Percentiles rank a stretch among this genome's conserved stretches.
Conservation (phyloP, 2,888 invertebrate species). For the Silvanus unidentatus region DNA sequence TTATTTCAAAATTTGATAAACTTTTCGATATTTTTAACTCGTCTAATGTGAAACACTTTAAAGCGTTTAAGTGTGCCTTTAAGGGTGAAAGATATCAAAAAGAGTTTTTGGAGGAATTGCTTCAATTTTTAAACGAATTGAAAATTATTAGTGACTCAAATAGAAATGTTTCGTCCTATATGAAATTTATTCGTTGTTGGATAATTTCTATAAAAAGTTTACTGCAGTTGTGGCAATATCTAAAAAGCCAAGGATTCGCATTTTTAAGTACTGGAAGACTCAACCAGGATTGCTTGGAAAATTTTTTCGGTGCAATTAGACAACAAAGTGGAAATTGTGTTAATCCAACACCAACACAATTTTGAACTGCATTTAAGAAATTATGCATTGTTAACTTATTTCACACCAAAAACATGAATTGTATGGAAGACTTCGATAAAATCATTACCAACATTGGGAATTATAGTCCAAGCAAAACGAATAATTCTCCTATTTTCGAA, state of each 20-base stretch:
- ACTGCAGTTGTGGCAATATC: conserved; percentile 6
- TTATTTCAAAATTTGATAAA: conserved; percentile 13
- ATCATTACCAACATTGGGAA: background rate
- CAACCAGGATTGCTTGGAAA: conserved; percentile 13
- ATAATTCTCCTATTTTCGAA: background rate
- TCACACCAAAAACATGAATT: background rate
- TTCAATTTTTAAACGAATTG: conserved; percentile 7
- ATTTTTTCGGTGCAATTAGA: no score
- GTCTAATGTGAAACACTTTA: background rate
- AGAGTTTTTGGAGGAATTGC: conserved; percentile 6
- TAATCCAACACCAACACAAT: conserved; percentile 17
- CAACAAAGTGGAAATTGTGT: background rate
- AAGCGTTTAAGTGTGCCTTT: conserved; percentile 12
- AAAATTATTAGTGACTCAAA: background rate
- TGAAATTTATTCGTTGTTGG: conserved; percentile 8
- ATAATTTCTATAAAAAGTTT: conserved; percentile 1
- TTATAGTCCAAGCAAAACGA: no score
- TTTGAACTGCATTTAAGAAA: conserved; percentile 15
- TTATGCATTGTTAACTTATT: conserved; percentile 12
- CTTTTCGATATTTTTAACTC: conserved; percentile 17
- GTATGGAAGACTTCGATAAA: conserved; percentile 4
- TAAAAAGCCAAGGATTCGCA: background rate
- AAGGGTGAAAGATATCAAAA: conserved; percentile 10
- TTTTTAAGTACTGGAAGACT: conserved; percentile 11
- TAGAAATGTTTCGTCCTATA: conserved; percentile 3